phyloP scores from a whole-genome alignment of 2,888 invertebrate genomes.

The Oscheius onirici region DNA sequence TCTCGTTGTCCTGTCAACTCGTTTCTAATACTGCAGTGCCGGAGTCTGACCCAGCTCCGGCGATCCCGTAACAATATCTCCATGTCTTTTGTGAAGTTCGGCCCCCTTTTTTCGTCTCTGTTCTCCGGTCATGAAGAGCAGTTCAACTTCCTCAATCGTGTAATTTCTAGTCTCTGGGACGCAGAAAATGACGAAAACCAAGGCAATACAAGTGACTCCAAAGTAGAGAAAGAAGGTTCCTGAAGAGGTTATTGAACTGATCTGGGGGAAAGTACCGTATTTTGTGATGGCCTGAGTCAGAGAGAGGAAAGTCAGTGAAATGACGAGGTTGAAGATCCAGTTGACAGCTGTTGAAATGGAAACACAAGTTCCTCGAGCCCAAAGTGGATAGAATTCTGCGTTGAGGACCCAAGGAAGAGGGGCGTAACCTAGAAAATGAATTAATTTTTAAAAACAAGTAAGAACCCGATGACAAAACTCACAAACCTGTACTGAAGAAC shows the following conservation, averaged over 20 bases:
- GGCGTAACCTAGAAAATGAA: conserved; percentile 73
- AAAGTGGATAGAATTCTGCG: conserved; percentile 76
- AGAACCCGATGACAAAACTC: not conserved
- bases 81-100: conserved; percentile 20
- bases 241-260: conserved; percentile 51
- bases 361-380: conserved; percentile 75
- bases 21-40: conserved; percentile 26
- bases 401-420: conserved; percentile 77
- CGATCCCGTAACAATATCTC: conserved; percentile 14
- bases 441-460: too few species aligned
- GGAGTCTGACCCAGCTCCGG: conserved; percentile 6
- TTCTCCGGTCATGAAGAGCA: conserved; percentile 36
- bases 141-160: conserved; percentile 73
- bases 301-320: conserved; percentile 75
- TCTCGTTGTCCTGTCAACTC: not conserved
- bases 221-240: conserved; percentile 76
- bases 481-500: conserved; percentile 44
- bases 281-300: conserved; percentile 63
- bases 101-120: conserved; percentile 22
- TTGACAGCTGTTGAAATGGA: conserved; percentile 70
- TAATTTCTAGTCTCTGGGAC: conserved; percentile 76
- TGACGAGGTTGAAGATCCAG: conserved; percentile 75
- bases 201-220: conserved; percentile 73
- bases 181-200: conserved; percentile 73
- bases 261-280: conserved; percentile 49